phyloP scores from a whole-genome alignment of 2,113 vertebrate species.

The Pitta sordida region DNA sequence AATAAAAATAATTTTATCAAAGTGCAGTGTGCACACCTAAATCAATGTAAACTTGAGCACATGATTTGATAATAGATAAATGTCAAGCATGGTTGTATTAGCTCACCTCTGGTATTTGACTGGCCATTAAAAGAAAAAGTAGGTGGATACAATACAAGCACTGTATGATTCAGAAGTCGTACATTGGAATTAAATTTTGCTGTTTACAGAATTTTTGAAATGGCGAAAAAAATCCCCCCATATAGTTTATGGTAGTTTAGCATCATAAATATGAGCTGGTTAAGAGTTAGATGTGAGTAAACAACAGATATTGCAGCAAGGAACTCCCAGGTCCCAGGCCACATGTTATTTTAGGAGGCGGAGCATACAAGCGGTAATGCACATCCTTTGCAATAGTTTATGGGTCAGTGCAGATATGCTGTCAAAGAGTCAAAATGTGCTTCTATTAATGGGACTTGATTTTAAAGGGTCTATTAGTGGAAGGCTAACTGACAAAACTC shows the following conservation, averaged over 20 bases:
- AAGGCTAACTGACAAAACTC: neutral
- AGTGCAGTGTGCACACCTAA: neutral
- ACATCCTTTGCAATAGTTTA: neutral
- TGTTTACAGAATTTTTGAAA: neutral
- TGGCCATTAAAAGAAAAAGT: neutral
- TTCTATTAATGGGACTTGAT: neutral
- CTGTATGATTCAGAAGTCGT: neutral
- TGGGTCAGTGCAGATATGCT: neutral
- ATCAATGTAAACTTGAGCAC: neutral
- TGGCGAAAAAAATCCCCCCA: neutral
- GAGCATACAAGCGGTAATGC: neutral
- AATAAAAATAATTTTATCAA: constrained; percentile 5
- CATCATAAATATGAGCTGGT: neutral
- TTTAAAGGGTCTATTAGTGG: neutral
- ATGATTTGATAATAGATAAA: neutral
- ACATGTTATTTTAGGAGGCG: neutral
- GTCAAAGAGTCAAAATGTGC: neutral
- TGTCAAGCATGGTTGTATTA: neutral
- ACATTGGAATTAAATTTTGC: neutral
- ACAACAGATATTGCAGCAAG: neutral
- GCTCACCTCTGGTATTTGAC: constrained; percentile 12
- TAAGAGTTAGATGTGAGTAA: neutral
- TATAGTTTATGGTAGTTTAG: neutral
- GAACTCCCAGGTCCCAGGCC: neutral
- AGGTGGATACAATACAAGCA: neutral